These are phyloP conservation scores for Melipona beecheii DNA, from an alignment of 2,888 invertebrate species.

Conservation along the genomic window DNA sequence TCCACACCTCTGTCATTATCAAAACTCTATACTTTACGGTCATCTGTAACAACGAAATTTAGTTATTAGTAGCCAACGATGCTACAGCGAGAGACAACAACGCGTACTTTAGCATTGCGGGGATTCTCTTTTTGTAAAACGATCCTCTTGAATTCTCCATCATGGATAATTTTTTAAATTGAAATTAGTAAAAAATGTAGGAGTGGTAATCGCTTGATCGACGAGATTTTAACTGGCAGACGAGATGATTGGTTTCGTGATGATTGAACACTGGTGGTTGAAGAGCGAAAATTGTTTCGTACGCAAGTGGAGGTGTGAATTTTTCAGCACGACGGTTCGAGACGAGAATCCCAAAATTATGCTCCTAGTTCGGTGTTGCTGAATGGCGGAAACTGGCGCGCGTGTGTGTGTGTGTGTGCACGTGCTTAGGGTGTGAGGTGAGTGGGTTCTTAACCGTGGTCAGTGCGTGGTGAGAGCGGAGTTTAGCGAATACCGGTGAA, in stretches of 20 bases:
- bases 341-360: background rate
- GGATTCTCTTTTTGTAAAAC: background rate
- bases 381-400: slow-evolving; percentile 4
- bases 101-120: background rate
- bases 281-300: background rate
- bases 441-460: slow-evolving; percentile 29
- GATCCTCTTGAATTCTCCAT: background rate
- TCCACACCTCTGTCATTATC: background rate
- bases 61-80: background rate
- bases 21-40: background rate
- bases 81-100: background rate
- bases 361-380: background rate
- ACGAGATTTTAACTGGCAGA: background rate
- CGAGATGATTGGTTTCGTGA: background rate
- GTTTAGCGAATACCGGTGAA: slow-evolving; percentile 11
- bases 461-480: slow-evolving; percentile 17
- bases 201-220: background rate
- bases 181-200: too few relatives aligned
- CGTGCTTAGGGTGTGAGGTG: background rate
- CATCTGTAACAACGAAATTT: background rate
- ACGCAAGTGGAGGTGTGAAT: background rate
- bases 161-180: background rate
- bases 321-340: background rate
- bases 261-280: background rate
- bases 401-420: background rate